These are phyloP conservation scores for Cheilinus undulatus DNA, from an alignment of 2,113 vertebrate species.

Conservation along the genomic window DNA sequence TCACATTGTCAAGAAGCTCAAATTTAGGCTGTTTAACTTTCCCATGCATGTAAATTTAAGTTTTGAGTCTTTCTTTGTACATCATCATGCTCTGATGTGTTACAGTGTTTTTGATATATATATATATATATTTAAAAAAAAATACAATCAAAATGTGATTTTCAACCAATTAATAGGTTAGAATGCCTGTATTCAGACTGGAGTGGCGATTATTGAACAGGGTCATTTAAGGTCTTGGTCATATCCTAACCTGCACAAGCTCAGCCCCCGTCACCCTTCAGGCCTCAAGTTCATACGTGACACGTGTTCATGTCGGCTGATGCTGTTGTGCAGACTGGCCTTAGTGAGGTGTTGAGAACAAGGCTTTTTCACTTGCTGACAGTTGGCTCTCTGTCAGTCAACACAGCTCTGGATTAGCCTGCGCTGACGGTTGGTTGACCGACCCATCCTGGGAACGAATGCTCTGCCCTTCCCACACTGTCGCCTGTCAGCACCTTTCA, in stretches of 20 bases:
- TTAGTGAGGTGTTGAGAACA: constrained; percentile 20
- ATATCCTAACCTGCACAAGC: neutral
- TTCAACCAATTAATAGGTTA: too few relatives aligned
- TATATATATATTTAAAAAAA: too few relatives aligned
- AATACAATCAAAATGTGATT: neutral
- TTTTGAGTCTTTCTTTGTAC: too few relatives aligned
- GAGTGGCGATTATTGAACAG: neutral
- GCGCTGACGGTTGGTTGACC: constrained; percentile 56
- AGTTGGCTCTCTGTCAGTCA: constrained; percentile 65
- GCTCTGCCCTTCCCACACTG: constrained; percentile 60
- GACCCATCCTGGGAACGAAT: constrained; percentile 50
- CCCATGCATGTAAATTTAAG: too few relatives aligned
- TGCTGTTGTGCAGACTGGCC: constrained; percentile 10
- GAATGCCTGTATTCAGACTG: neutral
- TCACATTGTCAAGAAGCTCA: too few relatives aligned
- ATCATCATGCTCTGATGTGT: too few relatives aligned
- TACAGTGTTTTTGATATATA: too few relatives aligned
- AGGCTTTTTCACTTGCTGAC: constrained; percentile 60
- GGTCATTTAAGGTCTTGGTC: constrained; percentile 1
- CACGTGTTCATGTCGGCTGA: constrained; percentile 1
- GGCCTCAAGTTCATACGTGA: neutral
- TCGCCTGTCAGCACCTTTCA: constrained; percentile 76
- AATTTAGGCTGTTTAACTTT: too few relatives aligned
- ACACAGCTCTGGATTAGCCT: constrained; percentile 49
- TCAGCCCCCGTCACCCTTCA: neutral